Base-by-base conservation (phyloP, 2,797 vertebrate species). In the Anniella stebbinsi region DNA sequence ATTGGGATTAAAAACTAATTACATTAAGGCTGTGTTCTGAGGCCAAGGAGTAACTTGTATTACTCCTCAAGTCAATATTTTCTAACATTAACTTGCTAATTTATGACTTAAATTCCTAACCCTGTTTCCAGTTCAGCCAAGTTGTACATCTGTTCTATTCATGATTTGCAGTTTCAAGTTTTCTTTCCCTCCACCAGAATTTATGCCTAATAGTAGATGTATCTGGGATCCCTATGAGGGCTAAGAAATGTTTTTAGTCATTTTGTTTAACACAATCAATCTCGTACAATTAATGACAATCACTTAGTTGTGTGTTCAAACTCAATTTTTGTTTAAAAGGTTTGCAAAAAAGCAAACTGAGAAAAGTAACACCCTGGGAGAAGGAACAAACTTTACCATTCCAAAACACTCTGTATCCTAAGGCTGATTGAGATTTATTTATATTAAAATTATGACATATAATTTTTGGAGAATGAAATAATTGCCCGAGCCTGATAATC, bases 31-130 rank as follows among this genome's bases (percentile, higher is more conserved):
- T 92, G 11, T 33, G 12, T 87, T 88, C 85, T 28, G 70, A 92
- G 72, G 41, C 1, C 9, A 88, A 84, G 57, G 90, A 91, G 82
- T 23, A 25, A 0, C 6, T 88, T 86, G 78, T 84, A 76, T 91
- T 92, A 21, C 84, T 91, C 87, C 15, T n/a, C 51, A 89, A 80
- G 30, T 41, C 90, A 89, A 82, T 36, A 15, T 84, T 93, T 93
- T 89, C 18, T 57, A 57, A 80, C 38, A 60, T 54, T 73, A 73
- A 7, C 70, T 0, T 0, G 0, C 87, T 36, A 90, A 18, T 60
- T 84, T 70, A 88, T 82, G 87, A 72, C 63, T 83, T 89, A 4
- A 54, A 89, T 88, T 25, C 66, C 63, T 90, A 87, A 75, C 86
- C 84, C 66, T 60, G 80, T 89, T 91, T 94, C 85, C 60, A 87